Evolutionary conservation across 2,797 vertebrate species (phyloP).

Genomic region (Gephyroberyx darwinii): DNA sequence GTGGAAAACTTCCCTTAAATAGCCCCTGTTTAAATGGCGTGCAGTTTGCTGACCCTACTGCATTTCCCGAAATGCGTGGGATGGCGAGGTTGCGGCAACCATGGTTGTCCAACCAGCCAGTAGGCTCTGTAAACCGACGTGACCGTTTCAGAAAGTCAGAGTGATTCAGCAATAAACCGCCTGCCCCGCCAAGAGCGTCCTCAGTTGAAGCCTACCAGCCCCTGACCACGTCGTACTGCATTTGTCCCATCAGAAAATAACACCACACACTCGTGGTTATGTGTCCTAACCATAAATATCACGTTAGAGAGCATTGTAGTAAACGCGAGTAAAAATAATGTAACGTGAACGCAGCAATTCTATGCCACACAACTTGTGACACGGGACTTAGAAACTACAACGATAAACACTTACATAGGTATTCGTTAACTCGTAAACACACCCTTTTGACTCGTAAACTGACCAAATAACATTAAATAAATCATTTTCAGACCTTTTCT

Average conservation of each 20-base stretch:
- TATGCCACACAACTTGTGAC: constrained; percentile 1
- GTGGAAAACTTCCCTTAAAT: neutral
- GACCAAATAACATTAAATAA: neutral
- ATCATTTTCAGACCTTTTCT: neutral
- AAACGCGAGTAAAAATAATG: constrained; percentile 15
- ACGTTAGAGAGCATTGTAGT: constrained; percentile 24
- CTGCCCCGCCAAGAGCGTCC: constrained; percentile 42
- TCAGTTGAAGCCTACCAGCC: constrained; percentile 17
- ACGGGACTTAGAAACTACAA: neutral
- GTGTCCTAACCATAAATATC: constrained; percentile 37
- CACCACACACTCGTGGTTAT: neutral
- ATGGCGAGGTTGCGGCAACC: constrained; percentile 46
- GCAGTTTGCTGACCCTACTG: constrained; percentile 23
- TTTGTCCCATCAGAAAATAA: constrained; percentile 12
- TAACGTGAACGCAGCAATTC: constrained; percentile 72
- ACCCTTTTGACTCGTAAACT: rapidly evolving
- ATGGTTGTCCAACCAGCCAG: constrained; percentile 57
- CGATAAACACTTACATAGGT: neutral
- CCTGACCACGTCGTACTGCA: constrained; percentile 20
- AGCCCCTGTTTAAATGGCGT: constrained; percentile 4
- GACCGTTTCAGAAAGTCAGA: constrained; percentile 81
- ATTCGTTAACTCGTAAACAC: no score
- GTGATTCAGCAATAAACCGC: constrained; percentile 86
- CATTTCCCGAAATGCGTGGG: constrained; percentile 77
- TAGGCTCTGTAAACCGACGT: constrained; percentile 61